Evolutionary conservation across 2,113 vertebrate species (phyloP), one percentile per base, ranked within the genome.

Genomic region (Prunella fulvescens): DNA sequence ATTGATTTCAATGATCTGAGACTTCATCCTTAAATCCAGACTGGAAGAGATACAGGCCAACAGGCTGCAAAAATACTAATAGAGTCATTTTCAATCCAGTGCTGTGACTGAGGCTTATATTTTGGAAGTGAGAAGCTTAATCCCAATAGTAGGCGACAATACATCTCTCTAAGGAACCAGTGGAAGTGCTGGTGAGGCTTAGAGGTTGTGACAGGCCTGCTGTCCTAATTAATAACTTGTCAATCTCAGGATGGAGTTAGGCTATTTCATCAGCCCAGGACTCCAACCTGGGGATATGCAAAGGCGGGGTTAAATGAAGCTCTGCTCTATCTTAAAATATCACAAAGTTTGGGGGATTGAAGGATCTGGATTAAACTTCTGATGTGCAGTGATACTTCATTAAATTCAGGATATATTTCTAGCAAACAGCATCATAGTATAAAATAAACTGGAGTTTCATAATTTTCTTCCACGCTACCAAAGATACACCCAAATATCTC

Each of bases 171-270:
- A 56, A 97, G 96, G 94, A 95, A 33, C 24, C 26, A 44, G 65
- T 69, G 35, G 35, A 90, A 92, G 60, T 67, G 82, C 45, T 70
- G 42, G 51, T 96, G 93, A 97, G 82, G 77, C 24, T 96, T 95
- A 97, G 72, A 90, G 92, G 82, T 90, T 96, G 90, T 97, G 96
- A 97, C 96, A 96, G 88, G 92, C 93, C 80, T 94, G 88, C 93
- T 97, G 88, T 92, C 94, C 90, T 95, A 93, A 97, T 96, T 95
- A 96, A 94, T 96, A 81, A 78, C 82, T 80, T 93, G 94, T 95
- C 96, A 97, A 29, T 97, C 93, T 96, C 19, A 7, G 53, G 44
- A 90, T 93, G 80, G 80, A 95, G 57, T 86, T 58, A 88, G 93
- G 95, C 90, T 90, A 62, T 96, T 95, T 93, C 69, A 24, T 67